Evolutionary conservation across 2,113 vertebrate genomes (phyloP), one percentile per base, ranked within the genome.

Genomic region (Himantopus leucocephalus): DNA sequence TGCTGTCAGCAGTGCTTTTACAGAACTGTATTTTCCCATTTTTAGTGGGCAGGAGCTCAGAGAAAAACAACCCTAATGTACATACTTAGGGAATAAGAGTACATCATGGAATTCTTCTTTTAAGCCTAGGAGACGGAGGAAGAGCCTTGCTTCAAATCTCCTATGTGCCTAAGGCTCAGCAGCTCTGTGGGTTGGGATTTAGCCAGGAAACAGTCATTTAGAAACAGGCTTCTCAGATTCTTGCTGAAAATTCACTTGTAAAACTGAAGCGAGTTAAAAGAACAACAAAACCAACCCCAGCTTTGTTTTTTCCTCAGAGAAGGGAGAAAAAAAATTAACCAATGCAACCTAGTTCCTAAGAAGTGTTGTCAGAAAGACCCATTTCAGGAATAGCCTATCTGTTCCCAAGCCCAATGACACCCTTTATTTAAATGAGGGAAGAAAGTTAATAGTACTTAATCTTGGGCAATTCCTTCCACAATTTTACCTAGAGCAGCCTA

Each of bases 101-200:
- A 76, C 70, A 95, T 85, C 34, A 73, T 59, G 50, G 86, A 87
- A 91, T 94, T 95, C 70, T 93, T 90, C 81, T 92, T 94, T 58
- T 87, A 94, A 85, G 86, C 80, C 84, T 85, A 73, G 21, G 72
- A 95, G 86, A 86, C 48, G 85, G 48, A 79, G 35, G 34, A 86
- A 94, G n/a, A 88, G 47, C 59, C 77, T 94, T 92, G 55, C 67
- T 83, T 91, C 75, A 86, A 92, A 90, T 96, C 87, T 88, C 94
- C 29, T 76, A 48, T 59, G 92, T 94, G 77, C 72, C 64, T 63
- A 90, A 75, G 73, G 79, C 90, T 95, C 88, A 94, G 93, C 41
- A 90, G 90, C 83, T 84, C 47, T 77, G 92, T 71, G 71, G n/a
- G 32, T 71, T 96, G 90, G 77, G 91, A 78, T 92, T 92, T 94